phyloP scores from a whole-genome alignment of 2,888 invertebrate genomes.

The Callyntrura sp. region DNA sequence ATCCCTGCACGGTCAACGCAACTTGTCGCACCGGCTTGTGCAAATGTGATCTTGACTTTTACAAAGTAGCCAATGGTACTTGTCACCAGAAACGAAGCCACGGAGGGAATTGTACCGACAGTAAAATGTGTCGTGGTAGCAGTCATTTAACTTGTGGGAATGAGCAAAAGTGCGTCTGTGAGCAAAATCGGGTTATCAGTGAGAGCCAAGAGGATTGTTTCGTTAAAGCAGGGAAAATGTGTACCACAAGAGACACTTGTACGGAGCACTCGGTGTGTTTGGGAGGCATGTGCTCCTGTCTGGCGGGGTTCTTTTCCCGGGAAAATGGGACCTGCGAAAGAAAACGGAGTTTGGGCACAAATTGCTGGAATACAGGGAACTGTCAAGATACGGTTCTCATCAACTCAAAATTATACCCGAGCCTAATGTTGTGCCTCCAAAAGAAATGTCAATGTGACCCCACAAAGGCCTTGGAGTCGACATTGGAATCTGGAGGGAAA shows the following conservation, averaged over 20 bases:
- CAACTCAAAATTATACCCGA: too few relatives aligned
- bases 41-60: slow-evolving; percentile 29
- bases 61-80: slow-evolving; percentile 12
- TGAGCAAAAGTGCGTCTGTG: neutral
- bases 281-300: neutral
- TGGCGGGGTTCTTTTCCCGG: neutral
- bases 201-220: neutral
- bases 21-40: slow-evolving; percentile 18
- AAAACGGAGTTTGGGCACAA: neutral
- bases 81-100: neutral
- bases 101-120: neutral
- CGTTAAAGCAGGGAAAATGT: neutral
- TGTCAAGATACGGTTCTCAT: neutral
- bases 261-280: slow-evolving; percentile 14
- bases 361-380: neutral
- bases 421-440: neutral
- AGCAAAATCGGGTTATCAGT: neutral
- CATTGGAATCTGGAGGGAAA: neutral
- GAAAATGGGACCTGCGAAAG: slow-evolving; percentile 12
- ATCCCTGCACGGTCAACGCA: slow-evolving; percentile 15
- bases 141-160: slow-evolving; percentile 27
- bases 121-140: slow-evolving; percentile 18
- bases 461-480: neutral
- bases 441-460: neutral
- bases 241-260: neutral